Base-by-base conservation (phyloP, 2,113 vertebrate genomes). In the Octodon degus region DNA sequence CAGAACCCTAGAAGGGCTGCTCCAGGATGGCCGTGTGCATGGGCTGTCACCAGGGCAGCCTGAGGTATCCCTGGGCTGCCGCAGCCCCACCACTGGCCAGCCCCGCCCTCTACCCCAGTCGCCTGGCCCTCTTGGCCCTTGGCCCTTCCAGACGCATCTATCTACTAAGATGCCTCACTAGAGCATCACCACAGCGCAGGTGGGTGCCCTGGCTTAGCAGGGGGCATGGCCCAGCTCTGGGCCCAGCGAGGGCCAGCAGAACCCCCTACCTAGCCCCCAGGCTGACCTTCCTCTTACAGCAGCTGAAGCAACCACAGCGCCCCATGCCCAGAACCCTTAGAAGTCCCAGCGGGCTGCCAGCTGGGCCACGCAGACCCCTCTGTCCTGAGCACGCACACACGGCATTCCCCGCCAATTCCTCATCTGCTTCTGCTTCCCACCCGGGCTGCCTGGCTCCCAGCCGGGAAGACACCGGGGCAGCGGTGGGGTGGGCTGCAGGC, bases 401-500 rank as follows among this genome's bases (percentile, higher is more conserved):
- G 6, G 12, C 97, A 96, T 96, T 96, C 89, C 89, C 74, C 97
- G 96, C 60, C 2, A 20, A 96, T 95, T 96, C 86, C 87, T 79
- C 97, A 97, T 94, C 95, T 97, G 97, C 84, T 97, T 97, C 93
- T 62, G 85, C 94, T 97, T 76, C 55, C 65, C 14, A 4, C 68
- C 72, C 81, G n/a, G n/a, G 93, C 50, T 10, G 96, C 77, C 92
- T 80, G n/a, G 3, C 84, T 70, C 94, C 47, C 0, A 76, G 79
- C 1, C 5, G 2, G 5, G 43, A 6, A 7, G 76, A 77, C 76
- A 12, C 37, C 16, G 20, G 72, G 90, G 20, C 10, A 40, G 70
- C 9, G 32, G 74, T 16, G 17, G 3, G 27, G 62, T 9, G 53
- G 19, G 53, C 30, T 0, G 65, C 91, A 63, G n/a, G 84, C 70